These are phyloP conservation scores for Limosa lapponica DNA, from an alignment of 2,797 vertebrate species.

Conservation along the genomic window DNA sequence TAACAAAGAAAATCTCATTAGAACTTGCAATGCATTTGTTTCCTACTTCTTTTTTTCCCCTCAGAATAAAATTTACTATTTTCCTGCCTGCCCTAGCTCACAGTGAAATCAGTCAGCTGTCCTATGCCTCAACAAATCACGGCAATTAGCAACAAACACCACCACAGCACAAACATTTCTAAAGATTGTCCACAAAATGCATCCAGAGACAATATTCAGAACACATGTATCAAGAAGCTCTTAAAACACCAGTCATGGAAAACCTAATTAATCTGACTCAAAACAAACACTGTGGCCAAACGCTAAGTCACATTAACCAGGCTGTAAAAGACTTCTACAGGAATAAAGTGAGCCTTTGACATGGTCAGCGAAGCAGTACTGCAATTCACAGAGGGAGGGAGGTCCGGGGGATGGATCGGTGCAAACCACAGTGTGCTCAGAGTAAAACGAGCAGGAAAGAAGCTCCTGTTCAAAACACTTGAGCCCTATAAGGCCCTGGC, in stretches of 20 bases:
- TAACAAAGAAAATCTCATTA: not conserved
- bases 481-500: not conserved
- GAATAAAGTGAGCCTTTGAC: not conserved
- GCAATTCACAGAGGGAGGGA: not conserved
- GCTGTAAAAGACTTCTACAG: not conserved
- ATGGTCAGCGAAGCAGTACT: not conserved
- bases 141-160: slow-evolving; percentile 35
- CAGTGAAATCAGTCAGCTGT: slow-evolving; percentile 10
- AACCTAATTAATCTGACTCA: slow-evolving; percentile 47
- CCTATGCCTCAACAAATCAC: slow-evolving; percentile 3
- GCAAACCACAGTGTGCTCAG: rapidly evolving
- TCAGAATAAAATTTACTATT: not conserved
- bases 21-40: not conserved
- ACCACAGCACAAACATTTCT: slow-evolving; percentile 24
- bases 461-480: not conserved
- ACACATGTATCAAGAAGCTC: not conserved
- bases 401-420: not conserved
- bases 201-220: not conserved
- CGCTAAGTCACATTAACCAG: not conserved
- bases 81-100: not conserved
- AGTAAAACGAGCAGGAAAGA: not conserved
- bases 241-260: slow-evolving; percentile 17
- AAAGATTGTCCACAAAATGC: slow-evolving; percentile 5
- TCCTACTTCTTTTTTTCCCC: not conserved
- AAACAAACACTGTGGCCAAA: slow-evolving; percentile 22